These are phyloP conservation scores for Azemiops feae DNA, from an alignment of 2,113 vertebrate genomes.

Conservation along the genomic window DNA sequence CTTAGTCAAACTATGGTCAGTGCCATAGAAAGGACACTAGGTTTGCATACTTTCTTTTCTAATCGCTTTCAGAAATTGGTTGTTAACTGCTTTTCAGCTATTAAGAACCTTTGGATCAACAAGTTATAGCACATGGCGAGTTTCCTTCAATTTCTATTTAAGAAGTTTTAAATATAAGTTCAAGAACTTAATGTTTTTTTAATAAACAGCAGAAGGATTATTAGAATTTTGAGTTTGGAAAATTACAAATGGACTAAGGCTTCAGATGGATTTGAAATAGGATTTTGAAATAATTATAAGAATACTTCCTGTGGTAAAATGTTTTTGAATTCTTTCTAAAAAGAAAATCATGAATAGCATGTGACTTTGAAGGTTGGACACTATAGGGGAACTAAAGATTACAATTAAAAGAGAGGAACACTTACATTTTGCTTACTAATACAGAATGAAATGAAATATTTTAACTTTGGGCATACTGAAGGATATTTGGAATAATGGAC, in stretches of 20 bases:
- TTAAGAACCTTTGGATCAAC: not conserved
- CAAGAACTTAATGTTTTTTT: not conserved
- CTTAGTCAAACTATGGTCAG: not conserved
- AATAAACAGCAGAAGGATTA: not conserved
- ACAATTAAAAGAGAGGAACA: not conserved
- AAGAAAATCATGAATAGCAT: not conserved
- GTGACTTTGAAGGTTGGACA: not conserved
- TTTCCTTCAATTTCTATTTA: not conserved
- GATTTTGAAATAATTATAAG: not conserved
- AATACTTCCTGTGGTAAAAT: not conserved
- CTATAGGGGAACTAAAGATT: not conserved
- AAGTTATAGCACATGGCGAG: not conserved
- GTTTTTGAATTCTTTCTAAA: not conserved
- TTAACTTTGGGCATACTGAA: not conserved
- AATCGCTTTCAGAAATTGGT: not conserved
- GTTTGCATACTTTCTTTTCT: not conserved
- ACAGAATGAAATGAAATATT: not conserved
- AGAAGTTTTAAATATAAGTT: not conserved
- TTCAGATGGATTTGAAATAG: not conserved
- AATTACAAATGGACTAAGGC: not conserved
- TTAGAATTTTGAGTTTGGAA: not conserved
- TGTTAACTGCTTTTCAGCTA: not conserved
- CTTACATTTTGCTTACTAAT: not conserved
- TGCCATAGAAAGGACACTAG: not conserved
- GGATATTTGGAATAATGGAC: not conserved